These are phyloP conservation scores for Pantala flavescens DNA, from an alignment of 1,140 invertebrate species.

Conservation along the genomic window DNA sequence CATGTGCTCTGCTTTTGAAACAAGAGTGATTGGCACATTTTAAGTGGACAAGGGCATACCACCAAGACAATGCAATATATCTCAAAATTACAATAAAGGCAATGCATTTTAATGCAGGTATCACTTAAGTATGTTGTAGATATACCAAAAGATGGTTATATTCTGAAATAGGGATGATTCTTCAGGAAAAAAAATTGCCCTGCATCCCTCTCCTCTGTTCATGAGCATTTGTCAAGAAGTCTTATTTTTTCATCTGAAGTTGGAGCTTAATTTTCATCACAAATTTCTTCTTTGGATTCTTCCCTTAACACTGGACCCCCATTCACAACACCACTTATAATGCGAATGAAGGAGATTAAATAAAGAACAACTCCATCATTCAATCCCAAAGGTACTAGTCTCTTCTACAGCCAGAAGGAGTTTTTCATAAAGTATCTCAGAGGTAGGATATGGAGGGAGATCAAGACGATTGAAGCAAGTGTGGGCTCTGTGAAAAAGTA, in stretches of 20 bases:
- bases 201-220: too few relatives aligned
- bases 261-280: too few relatives aligned
- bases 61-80: not conserved
- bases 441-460: constrained; percentile 88
- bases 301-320: too few relatives aligned
- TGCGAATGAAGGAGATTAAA: too few relatives aligned
- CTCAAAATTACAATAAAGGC: not conserved
- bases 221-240: too few relatives aligned
- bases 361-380: constrained; percentile 41
- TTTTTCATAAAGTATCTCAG: constrained; percentile 88
- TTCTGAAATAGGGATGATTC: too few relatives aligned
- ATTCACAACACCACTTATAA: too few relatives aligned
- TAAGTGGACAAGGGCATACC: not conserved
- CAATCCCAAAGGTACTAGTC: constrained; percentile 95
- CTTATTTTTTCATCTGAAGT: too few relatives aligned
- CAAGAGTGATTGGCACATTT: constrained; percentile 6
- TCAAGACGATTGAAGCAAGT: constrained; percentile 97
- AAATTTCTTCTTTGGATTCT: too few relatives aligned
- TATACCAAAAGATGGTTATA: not conserved
- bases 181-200: too few relatives aligned
- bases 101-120: constrained; percentile 6
- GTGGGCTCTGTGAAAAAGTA: constrained; percentile 60
- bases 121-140: not conserved
- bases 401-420: constrained; percentile 90
- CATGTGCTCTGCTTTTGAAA: not conserved